Base-by-base conservation (phyloP, 1,140 invertebrate genomes). In the Lysiphlebus fabarum region DNA sequence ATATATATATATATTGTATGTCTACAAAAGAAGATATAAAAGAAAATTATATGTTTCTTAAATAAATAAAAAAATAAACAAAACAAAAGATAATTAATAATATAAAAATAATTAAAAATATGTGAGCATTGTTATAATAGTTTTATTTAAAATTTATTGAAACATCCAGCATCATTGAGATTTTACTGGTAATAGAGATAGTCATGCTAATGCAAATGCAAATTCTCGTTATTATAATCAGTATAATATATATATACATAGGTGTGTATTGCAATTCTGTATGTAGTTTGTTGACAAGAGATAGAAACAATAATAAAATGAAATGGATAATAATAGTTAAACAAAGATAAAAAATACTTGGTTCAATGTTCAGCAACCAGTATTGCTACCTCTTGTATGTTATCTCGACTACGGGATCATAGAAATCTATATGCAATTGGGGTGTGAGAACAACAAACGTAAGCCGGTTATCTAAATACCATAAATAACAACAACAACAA, bases 391-490 rank as follows among this genome's bases (percentile, higher is more conserved):
- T 26, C 17, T 11, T 7, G 45, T n/a, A n/a, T 43, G 60, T 55
- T 66, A 66, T 66, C 65, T 66, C 60, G 50, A 62, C 55, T 56
- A 55, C 67, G 71, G 70, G 75, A 77, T 77, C 75, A 70, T 61
- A 62, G 64, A n/a, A n/a, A n/a, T n/a, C n/a, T n/a, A n/a, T n/a
- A n/a, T n/a, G 65, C 69, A 70, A 75, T 65, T 64, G 66, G 70
- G 69, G 70, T 68, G 72, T 69, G 70, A 72, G 56, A 40, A 51
- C 70, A 62, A 64, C 65, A 69, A 47, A 69, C 68, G 73, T 77
- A 77, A 77, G 73, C 74, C 73, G 72, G 74, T 77, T 77, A 76
- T 76, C 75, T 76, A 77, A 77, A 76, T 76, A 76, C 72, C 73
- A 73, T 77, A 77, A 77, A 76, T 76, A 76, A 77, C 74, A 76